phyloP scores from a whole-genome alignment of 2,797 vertebrate genomes.

The Phataginus tetradactyla region DNA sequence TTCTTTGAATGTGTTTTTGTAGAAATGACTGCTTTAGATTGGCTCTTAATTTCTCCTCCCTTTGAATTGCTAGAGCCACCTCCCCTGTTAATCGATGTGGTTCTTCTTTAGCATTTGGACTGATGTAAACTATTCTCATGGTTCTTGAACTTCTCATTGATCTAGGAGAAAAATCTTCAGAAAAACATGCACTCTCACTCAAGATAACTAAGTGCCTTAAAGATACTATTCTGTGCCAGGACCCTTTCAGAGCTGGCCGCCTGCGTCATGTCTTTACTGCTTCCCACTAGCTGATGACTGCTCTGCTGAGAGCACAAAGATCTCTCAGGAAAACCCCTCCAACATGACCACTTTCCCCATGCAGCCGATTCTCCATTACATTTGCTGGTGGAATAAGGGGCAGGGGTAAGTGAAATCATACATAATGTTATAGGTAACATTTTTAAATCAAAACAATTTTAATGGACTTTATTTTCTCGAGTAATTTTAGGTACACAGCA shows the following conservation, averaged over 20 bases:
- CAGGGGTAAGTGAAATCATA: background rate
- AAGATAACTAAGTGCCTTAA: background rate
- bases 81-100: background rate
- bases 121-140: background rate
- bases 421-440: background rate
- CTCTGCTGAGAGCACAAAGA: background rate
- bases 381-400: background rate
- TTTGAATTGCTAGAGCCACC: background rate
- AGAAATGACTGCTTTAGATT: background rate
- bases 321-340: background rate
- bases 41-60: background rate
- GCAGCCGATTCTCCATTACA: background rate
- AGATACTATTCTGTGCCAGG: background rate
- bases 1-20: background rate
- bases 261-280: background rate
- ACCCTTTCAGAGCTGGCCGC: background rate
- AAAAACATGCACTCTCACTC: background rate
- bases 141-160: background rate
- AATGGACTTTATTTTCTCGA: background rate
- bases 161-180: background rate
- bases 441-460: background rate
- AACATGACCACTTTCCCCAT: background rate
- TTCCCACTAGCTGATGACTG: background rate
- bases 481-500: background rate
- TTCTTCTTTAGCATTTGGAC: background rate